Evolutionary conservation across 1,140 invertebrate species (phyloP).

Genomic region (Dendrolimus kikuchii): DNA sequence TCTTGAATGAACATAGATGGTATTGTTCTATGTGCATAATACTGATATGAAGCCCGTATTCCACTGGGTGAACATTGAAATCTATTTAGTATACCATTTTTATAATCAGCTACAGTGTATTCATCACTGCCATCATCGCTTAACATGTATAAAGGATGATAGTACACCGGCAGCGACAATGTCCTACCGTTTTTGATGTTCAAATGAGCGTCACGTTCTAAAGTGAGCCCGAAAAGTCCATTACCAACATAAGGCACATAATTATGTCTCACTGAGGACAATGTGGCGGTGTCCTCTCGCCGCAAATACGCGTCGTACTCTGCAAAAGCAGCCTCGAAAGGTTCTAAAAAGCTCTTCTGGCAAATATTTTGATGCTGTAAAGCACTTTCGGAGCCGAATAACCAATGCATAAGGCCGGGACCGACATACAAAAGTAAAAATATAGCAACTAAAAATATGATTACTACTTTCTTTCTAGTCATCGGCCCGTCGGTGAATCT

Average conservation of each 20-base stretch:
- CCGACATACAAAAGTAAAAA: slow-evolving; percentile 78
- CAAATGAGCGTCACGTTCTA: slow-evolving; percentile 77
- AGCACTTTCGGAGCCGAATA: slow-evolving; percentile 66
- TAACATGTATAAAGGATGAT: slow-evolving; percentile 81
- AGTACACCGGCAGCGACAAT: slow-evolving; percentile 80
- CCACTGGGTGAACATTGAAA: slow-evolving; percentile 78
- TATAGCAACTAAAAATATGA: slow-evolving; percentile 75
- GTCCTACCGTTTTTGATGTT: slow-evolving; percentile 81
- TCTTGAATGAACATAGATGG: slow-evolving; percentile 87
- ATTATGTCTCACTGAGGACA: slow-evolving; percentile 67
- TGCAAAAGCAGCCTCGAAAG: slow-evolving; percentile 73
- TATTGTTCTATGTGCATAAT: slow-evolving; percentile 85
- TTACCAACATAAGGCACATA: slow-evolving; percentile 87
- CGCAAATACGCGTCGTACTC: slow-evolving; percentile 81
- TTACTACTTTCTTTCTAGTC: slow-evolving; percentile 78
- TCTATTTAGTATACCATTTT: slow-evolving; percentile 78
- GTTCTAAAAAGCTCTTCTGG: slow-evolving; percentile 76
- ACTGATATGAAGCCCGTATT: slow-evolving; percentile 78
- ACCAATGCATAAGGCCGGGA: slow-evolving; percentile 75
- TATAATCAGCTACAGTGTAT: slow-evolving; percentile 78
- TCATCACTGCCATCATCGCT: slow-evolving; percentile 73
- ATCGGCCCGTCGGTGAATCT: slow-evolving; percentile 75
- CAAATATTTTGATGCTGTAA: slow-evolving; percentile 75
- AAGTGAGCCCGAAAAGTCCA: slow-evolving; percentile 79
- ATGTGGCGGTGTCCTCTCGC: slow-evolving; percentile 69